Evolutionary conservation across 2,888 invertebrate species (phyloP).

Genomic region (Cynaeus angustus): DNA sequence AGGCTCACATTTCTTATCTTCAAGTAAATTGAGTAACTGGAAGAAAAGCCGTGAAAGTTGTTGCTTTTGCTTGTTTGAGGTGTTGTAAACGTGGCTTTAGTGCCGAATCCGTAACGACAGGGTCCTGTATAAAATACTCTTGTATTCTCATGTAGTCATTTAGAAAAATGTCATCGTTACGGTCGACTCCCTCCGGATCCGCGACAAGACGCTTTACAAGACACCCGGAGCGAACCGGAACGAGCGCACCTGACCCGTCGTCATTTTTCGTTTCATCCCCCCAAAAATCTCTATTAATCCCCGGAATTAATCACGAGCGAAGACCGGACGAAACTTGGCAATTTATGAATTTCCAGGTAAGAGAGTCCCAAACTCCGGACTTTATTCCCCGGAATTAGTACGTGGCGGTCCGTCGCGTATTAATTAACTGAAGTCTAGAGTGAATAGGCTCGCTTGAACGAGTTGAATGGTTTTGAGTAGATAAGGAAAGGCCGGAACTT

Average conservation of each 20-base stretch:
- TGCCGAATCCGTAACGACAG: slow-evolving; percentile 27
- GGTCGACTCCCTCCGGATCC: slow-evolving; percentile 34
- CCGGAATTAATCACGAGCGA: slow-evolving; percentile 33
- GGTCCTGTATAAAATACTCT: slow-evolving; percentile 44
- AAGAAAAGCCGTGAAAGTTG: too few species aligned
- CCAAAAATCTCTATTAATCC: slow-evolving; percentile 37
- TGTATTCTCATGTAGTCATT: slow-evolving; percentile 49
- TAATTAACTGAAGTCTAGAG: slow-evolving; percentile 32
- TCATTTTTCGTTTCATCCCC: slow-evolving; percentile 26
- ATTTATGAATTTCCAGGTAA: slow-evolving; percentile 29
- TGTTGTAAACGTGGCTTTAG: too few species aligned
- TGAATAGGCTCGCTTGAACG: slow-evolving; percentile 20
- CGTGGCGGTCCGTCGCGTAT: slow-evolving; percentile 26
- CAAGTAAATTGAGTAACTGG: too few species aligned
- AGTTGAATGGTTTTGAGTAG: slow-evolving; percentile 41
- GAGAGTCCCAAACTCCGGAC: neutral
- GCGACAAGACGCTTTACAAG: slow-evolving; percentile 37
- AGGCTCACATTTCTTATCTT: too few species aligned
- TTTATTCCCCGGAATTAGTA: slow-evolving; percentile 15
- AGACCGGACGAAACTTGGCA: slow-evolving; percentile 6
- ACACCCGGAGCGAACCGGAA: slow-evolving; percentile 43
- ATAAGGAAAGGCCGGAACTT: slow-evolving; percentile 38
- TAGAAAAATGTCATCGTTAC: slow-evolving; percentile 52
- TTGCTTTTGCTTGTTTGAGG: too few species aligned
- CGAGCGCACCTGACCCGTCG: slow-evolving; percentile 25